Evolutionary conservation across 53 echinoderm and acorn worm species (phyloP), one percentile per base, ranked within the genome.

Genomic region (Paelopatides confundens): DNA sequence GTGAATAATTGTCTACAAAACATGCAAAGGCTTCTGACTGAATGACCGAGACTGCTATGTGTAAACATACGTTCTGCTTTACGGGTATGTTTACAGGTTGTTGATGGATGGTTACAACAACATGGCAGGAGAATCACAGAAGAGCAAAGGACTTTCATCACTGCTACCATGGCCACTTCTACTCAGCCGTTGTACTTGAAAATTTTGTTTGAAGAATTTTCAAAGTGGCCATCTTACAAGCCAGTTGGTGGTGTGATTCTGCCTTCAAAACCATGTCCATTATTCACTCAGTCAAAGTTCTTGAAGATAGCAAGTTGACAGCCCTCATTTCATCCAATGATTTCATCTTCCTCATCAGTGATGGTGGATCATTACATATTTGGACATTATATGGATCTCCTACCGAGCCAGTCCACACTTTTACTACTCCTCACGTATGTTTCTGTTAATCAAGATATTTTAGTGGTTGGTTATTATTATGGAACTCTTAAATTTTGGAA

Each of bases 101-200:
- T 96, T 49, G 85, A 89, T 31, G 89, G 90, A 43, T 96, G 93
- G 94, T 74, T 96, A 5, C 76, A 77, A 36, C 62, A 39, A 3
- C 90, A 87, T n/a, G 43, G 38, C 1, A 84, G 96, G 36, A 71
- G 34, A 5, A 48, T 96, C 17, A 93, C 93, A 14, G 76, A 93
- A 4, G 83, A 88, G 18, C 96, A 96, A 46, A 81, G 82, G 31
- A 88, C 33, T 21, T 21, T 74, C 6, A 91, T 96, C 13, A 43
- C 90, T 8, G 64, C 43, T 37, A 89, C 94, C 49, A 91, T 96
- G 39, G 46, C 49, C n/a, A 89, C 84, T 62, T 96, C 94, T 87
- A 94, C 96, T 0, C 96, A 93, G 58, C 96, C 96, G 2, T 86
- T 96, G 23, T 96, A 93, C 52, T 65, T 96, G 70, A 96, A 96